phyloP scores from a whole-genome alignment of 1,140 invertebrate genomes.

The Patella vulgata region DNA sequence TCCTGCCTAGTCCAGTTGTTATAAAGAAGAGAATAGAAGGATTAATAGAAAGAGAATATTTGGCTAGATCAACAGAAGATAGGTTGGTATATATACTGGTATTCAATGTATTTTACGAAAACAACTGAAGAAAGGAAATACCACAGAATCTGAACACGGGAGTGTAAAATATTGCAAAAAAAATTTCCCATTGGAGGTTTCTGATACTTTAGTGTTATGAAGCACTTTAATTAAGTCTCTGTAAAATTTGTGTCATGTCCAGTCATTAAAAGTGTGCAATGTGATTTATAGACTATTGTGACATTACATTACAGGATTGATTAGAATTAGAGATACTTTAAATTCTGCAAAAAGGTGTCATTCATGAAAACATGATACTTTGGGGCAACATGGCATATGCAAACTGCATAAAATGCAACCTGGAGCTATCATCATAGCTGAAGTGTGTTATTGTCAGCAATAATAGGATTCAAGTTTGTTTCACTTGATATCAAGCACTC shows the following conservation, averaged over 20 bases:
- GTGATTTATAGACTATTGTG: too few species aligned
- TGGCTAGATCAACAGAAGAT: conserved; percentile 95
- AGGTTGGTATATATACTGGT: conserved; percentile 69
- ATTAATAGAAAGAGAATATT: conserved; percentile 98
- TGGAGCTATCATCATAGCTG: too few species aligned
- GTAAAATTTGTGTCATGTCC: not conserved
- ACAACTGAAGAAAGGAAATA: not conserved
- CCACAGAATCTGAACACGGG: not conserved
- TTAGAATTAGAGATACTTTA: too few species aligned
- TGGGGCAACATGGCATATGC: too few species aligned
- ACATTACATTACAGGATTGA: too few species aligned
- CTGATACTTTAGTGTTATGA: not conserved
- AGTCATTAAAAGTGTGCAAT: not conserved
- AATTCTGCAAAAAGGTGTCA: too few species aligned
- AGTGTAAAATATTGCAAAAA: not conserved
- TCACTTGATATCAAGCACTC: too few species aligned
- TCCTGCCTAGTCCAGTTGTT: conserved; percentile 95
- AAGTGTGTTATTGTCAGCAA: too few species aligned
- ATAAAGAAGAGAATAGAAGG: conserved; percentile 99
- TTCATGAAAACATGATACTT: too few species aligned
- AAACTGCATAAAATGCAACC: too few species aligned
- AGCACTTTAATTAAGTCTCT: too few species aligned
- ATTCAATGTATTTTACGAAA: not conserved
- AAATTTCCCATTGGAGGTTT: not conserved
- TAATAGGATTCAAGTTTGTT: too few species aligned